phyloP scores from a whole-genome alignment of 1,140 invertebrate genomes.

The Pseudobourletiella spinata region DNA sequence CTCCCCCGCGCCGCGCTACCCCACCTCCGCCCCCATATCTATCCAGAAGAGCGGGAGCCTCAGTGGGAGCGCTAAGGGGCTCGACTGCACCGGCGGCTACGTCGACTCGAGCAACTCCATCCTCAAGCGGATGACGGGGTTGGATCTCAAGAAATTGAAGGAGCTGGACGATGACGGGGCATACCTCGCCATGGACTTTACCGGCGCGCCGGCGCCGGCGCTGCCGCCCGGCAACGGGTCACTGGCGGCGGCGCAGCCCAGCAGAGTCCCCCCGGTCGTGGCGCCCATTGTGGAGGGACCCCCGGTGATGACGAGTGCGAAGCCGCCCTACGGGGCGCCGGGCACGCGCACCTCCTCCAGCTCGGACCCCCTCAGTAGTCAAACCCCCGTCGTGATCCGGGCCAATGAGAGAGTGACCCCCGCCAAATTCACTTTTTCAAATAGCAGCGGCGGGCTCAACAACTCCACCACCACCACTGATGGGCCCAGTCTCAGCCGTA shows the following conservation, averaged over 20 bases:
- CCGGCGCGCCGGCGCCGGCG: too few relatives aligned
- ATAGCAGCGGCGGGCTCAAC: not conserved
- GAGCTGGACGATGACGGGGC: conserved; percentile 28
- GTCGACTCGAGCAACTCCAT: conserved; percentile 16
- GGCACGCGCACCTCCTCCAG: too few relatives aligned
- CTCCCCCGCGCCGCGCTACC: conserved; percentile 10
- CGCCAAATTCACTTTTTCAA: not conserved
- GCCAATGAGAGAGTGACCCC: conserved; percentile 18
- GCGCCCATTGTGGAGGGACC: too few relatives aligned
- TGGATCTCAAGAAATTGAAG: conserved; percentile 33
- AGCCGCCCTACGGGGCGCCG: too few relatives aligned
- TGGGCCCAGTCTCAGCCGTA: conserved; percentile 10
- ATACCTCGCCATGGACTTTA: conserved; percentile 35
- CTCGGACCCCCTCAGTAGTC: too few relatives aligned
- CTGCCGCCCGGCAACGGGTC: too few relatives aligned
- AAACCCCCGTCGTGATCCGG: conserved; percentile 22
- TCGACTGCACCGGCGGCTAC: conserved; percentile 8
- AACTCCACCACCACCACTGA: too few relatives aligned
- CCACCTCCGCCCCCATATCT: conserved; percentile 32
- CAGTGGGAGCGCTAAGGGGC: conserved; percentile 4
- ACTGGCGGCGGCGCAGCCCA: too few relatives aligned
- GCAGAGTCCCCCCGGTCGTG: too few relatives aligned
- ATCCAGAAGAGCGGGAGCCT: too few relatives aligned
- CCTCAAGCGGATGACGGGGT: conserved; percentile 26
- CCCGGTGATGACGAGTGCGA: too few relatives aligned